Conservation (phyloP, 2,888 invertebrate species). For the Caenorhabditis virilis region DNA sequence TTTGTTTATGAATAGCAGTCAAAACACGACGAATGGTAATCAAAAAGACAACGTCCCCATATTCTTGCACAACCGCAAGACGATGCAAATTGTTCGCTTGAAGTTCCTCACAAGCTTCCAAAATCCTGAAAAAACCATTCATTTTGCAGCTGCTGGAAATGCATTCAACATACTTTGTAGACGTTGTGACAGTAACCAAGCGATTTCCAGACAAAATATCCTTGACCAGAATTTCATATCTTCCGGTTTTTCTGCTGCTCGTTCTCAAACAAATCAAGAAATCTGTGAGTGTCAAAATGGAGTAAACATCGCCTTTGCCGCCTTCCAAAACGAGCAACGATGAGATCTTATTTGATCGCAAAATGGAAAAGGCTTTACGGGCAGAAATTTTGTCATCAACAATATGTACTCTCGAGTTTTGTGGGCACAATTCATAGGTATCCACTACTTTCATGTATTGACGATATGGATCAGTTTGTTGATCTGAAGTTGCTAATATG, state of each 20-base stretch:
- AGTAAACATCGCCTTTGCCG: constrained; percentile 1
- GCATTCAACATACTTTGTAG: background rate
- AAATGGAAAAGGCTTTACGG: constrained; percentile 39
- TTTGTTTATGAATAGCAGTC: constrained; percentile 51
- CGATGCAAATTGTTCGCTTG: constrained; percentile 41
- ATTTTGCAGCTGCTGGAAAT: background rate
- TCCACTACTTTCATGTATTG: constrained; percentile 57
- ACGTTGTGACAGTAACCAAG: constrained; percentile 23
- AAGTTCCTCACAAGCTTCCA: constrained; percentile 47
- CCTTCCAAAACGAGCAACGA: constrained; percentile 48
- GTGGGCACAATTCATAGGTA: constrained; percentile 50
- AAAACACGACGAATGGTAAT: constrained; percentile 47
- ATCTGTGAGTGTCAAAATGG: constrained; percentile 30
- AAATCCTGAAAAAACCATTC: constrained; percentile 22
- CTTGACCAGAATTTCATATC: background rate
- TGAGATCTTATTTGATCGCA: constrained; percentile 42
- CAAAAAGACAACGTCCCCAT: constrained; percentile 40
- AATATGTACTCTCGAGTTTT: constrained; percentile 34
- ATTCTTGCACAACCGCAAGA: constrained; percentile 41
- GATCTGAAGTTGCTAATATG: constrained; percentile 29
- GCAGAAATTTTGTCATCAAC: constrained; percentile 39
- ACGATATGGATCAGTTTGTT: constrained; percentile 48
- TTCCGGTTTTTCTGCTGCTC: background rate
- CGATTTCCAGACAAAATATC: constrained; percentile 31
- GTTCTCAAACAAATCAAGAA: constrained; percentile 19